Percentiles rank a stretch among this genome's conserved stretches.
Conservation (phyloP, 2,888 invertebrate species). For the Cephalotes varians region DNA sequence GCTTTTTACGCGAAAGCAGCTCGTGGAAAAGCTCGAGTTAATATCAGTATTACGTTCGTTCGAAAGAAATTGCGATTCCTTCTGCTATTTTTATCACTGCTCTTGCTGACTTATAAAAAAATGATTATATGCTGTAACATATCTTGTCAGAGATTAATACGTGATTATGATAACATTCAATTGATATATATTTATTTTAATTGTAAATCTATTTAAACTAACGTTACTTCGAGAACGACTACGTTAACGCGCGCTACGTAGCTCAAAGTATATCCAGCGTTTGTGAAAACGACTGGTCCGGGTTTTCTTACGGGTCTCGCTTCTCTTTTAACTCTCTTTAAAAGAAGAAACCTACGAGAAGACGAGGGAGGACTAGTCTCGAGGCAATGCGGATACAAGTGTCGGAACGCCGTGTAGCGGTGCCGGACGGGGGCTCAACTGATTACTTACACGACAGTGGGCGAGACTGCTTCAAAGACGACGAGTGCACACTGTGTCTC, state of each 20-base stretch:
- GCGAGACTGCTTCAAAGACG: constrained; percentile 82
- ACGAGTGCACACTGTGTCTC: constrained; percentile 76
- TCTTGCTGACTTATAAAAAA: neutral
- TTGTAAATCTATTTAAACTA: neutral
- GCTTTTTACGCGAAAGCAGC: constrained; percentile 42
- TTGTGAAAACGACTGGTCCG: neutral
- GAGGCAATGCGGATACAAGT: constrained; percentile 59
- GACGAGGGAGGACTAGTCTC: constrained; percentile 60
- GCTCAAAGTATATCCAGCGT: neutral
- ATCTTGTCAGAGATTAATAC: neutral
- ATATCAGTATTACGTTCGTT: constrained; percentile 7
- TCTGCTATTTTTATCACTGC: neutral
- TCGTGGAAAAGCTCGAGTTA: constrained; percentile 24
- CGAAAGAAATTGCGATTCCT: constrained; percentile 22
- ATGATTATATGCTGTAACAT: neutral
- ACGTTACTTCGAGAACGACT: neutral
- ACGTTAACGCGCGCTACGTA: neutral
- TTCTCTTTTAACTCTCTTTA: constrained; percentile 22
- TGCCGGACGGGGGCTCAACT: constrained; percentile 74
- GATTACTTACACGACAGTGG: constrained; percentile 81
- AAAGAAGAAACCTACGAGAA: constrained; percentile 59
- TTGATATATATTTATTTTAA: neutral
- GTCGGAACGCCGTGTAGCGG: constrained; percentile 47
- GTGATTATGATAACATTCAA: neutral
- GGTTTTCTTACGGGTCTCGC: constrained; percentile 10